Base-by-base conservation (phyloP, 2,113 vertebrate genomes). In the Forbesichthys agassizii region DNA sequence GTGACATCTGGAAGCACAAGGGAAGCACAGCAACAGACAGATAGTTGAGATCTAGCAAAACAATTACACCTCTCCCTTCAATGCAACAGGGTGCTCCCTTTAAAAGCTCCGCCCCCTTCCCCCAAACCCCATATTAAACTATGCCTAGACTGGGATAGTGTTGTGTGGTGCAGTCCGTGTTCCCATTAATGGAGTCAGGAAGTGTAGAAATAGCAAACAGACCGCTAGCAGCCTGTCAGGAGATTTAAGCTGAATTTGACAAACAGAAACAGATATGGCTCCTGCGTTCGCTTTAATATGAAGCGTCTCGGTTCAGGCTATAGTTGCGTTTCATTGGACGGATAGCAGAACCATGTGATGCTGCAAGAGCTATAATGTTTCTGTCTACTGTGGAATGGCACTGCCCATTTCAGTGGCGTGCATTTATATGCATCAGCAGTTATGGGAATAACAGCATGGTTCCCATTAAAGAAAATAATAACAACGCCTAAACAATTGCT, bases 1-100 rank as follows among this genome's bases (percentile, higher is more conserved):
- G 93, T 93, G 58, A 94, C 90, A 82, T 94, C 98, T 99, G 73
- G 62, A 27, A 0, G 2, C 27, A 27, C 27, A 27, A 2, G 27
- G 27, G 27, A 27, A 27, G 27, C 27, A 27, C 27, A 27, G 27
- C 27, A 27, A 27, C 27, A 27, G 27, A 27, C 27, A 2, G 27
- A 27, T 27, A 27, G 27, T 2, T 27, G 27, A 27, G 27, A 27
- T 27, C 27, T 27, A 27, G 27, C 27, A 27, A 27, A 27, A 27
- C 2, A 27, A 27, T 27, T 3, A 27, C 27, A 27, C 27, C 27
- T 27, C 27, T 27, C 27, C 27, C 27, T 27, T 27, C 27, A 27
- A 1, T 27, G 27, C 27, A 27, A 27, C 27, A 27, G 27, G 27
- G 27, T 27, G 27, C 1, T 27, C 27, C 27, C 27, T 27, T 27